Evolutionary conservation across 1,140 invertebrate genomes (phyloP), one percentile per base, ranked within the genome.

Genomic region (Polypedilum pembai): DNA sequence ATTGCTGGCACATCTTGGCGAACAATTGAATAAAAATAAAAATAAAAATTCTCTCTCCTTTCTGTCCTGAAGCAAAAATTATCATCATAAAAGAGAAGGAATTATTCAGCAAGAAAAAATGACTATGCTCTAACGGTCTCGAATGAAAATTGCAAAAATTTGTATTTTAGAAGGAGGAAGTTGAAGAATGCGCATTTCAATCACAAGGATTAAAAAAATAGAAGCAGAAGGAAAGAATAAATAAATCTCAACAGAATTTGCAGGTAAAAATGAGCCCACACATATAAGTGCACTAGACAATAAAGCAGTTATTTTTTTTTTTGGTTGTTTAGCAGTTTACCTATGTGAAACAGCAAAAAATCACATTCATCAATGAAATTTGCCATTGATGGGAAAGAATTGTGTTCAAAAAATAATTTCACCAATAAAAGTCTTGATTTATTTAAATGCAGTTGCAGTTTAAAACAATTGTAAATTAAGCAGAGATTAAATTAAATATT

Each of bases 31-130:
- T 10, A 45, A 45, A 45, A 41, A 5, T 5, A 45, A 45, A n/a
- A n/a, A n/a, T n/a, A n/a, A n/a, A n/a, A 56, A 56, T 33, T 33
- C 45, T 56, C 15, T 56, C 15, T 15, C 5, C n/a, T 56, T 56
- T 56, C 8, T 45, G 45, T 56, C 45, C 45, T 15, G 45, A 56
- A 56, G 45, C 45, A 56, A 56, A 56, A 56, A 56, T 56, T 56
- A 56, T 56, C 45, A 56, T 56, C 45, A 56, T 56, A 56, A 56
- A 56, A 56, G 45, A 56, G 45, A 33, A 56, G 12, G 45, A 56
- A 56, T 56, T 56, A 56, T 56, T 56, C 45, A 56, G 45, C 45
- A 56, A 33, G 45, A 56, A 56, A 33, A 56, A 56, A 56, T 56
- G 45, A 56, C 45, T 56, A 56, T 56, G 45, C 45, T 56, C 45